Conservation (phyloP, 2,888 invertebrate species). For the Hermaeophaga mercurialis region DNA sequence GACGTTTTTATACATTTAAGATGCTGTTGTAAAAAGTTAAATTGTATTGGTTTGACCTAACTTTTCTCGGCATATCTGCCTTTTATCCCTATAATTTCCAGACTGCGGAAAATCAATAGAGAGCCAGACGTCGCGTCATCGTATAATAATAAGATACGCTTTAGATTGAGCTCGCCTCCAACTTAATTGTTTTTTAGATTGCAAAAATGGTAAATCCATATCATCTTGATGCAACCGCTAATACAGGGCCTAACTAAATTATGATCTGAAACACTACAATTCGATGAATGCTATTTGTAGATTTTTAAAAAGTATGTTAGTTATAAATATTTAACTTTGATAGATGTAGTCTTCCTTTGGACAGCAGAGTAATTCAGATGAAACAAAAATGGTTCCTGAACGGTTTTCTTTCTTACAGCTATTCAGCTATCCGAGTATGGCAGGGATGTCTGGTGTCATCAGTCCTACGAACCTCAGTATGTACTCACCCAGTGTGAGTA, state of each 20-base stretch:
- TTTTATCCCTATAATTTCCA: too few species aligned
- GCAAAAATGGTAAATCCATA: too few species aligned
- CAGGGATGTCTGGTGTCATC: conserved; percentile 86
- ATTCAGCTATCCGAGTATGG: conserved; percentile 88
- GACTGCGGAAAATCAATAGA: conserved; percentile 10
- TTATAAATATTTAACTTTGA: too few species aligned
- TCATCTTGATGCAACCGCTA: too few species aligned
- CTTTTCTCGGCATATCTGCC: too few species aligned
- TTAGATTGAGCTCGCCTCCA: neutral
- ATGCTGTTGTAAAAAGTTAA: too few species aligned
- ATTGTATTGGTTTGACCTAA: too few species aligned
- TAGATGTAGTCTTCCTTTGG: conserved; percentile 32
- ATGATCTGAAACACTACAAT: too few species aligned
- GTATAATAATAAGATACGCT: neutral
- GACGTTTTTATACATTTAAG: too few species aligned
- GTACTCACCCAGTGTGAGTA: conserved; percentile 75
- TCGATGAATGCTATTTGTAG: too few species aligned
- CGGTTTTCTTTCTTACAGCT: conserved; percentile 67
- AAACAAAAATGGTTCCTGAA: conserved; percentile 4
- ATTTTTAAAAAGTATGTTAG: too few species aligned
- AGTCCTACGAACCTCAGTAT: conserved; percentile 87
- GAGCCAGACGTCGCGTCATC: conserved; percentile 6
- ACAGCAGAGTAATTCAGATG: conserved; percentile 20
- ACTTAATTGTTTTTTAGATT: neutral
- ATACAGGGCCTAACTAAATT: too few species aligned